These are phyloP conservation scores for Uropsilus gracilis DNA, from an alignment of 2,113 vertebrate genomes.

Conservation along the genomic window DNA sequence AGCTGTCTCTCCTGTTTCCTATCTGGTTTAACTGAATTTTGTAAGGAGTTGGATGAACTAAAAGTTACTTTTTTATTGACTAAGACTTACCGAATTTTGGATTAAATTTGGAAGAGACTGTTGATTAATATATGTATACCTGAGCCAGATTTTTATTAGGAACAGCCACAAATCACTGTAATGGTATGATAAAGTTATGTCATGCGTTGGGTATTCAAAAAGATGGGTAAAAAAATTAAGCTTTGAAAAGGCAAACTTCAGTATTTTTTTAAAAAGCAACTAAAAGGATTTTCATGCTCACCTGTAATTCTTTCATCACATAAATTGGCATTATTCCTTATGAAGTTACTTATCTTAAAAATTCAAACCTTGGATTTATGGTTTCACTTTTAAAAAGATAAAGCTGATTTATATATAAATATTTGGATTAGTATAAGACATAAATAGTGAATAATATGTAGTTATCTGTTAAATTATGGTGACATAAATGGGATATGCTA, in stretches of 20 bases:
- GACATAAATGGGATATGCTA: background rate
- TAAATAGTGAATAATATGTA: background rate
- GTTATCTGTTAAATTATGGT: background rate
- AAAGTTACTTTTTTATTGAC: conserved; percentile 20
- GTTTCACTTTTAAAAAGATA: conserved; percentile 35
- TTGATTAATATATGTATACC: background rate
- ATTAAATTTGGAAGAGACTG: background rate
- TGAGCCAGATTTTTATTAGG: background rate
- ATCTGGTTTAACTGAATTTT: conserved; percentile 60
- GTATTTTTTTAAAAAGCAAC: too few relatives aligned
- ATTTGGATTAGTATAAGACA: background rate
- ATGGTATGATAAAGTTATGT: background rate
- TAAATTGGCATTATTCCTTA: background rate
- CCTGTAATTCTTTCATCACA: conserved; percentile 32
- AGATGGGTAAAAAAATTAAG: background rate
- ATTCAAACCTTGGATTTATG: background rate
- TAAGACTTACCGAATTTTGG: background rate
- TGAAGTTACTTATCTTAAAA: conserved; percentile 9
- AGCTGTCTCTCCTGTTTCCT: conserved; percentile 40
- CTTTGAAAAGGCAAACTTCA: background rate
- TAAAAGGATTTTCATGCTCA: background rate
- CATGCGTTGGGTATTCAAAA: conserved; percentile 17
- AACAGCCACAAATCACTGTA: background rate
- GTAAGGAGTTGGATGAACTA: conserved; percentile 34
- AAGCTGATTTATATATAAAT: background rate